Conservation (phyloP, 1,140 invertebrate species). For the Saccostrea echinata region DNA sequence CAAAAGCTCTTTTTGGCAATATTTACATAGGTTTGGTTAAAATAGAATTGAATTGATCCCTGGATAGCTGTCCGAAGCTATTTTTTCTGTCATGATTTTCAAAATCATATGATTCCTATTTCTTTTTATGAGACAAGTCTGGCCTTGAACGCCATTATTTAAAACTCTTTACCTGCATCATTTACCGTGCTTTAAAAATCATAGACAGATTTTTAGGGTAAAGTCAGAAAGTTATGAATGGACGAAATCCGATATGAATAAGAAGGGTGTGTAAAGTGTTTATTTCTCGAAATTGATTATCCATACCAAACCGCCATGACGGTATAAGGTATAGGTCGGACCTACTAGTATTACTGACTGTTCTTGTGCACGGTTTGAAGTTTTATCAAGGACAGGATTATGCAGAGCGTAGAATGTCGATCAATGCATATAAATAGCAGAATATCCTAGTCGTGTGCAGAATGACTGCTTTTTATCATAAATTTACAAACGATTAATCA, state of each 20-base stretch:
- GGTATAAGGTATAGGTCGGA: not conserved
- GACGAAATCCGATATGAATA: not conserved
- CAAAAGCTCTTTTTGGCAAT: not conserved
- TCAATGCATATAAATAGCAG: not conserved
- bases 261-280: not conserved
- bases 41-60: conserved; percentile 17
- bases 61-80: not conserved
- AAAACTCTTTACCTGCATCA: conserved; percentile 19
- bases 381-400: not conserved
- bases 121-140: not conserved
- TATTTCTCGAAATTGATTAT: not conserved
- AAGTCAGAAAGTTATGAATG: conserved; percentile 19
- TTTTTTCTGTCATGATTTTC: conserved; percentile 14
- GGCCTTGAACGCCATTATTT: not conserved
- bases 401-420: not conserved
- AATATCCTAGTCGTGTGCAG: too few species aligned
- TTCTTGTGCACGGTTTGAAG: not conserved
- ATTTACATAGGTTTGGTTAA: not conserved
- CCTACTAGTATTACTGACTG: not conserved
- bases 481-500: not conserved
- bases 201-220: conserved; percentile 1
- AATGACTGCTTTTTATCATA: not conserved
- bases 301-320: not conserved
- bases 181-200: conserved; percentile 21
- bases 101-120: not conserved